These are phyloP conservation scores for Acipenser oxyrinchus DNA, from an alignment of 2,797 vertebrate genomes.

Conservation along the genomic window DNA sequence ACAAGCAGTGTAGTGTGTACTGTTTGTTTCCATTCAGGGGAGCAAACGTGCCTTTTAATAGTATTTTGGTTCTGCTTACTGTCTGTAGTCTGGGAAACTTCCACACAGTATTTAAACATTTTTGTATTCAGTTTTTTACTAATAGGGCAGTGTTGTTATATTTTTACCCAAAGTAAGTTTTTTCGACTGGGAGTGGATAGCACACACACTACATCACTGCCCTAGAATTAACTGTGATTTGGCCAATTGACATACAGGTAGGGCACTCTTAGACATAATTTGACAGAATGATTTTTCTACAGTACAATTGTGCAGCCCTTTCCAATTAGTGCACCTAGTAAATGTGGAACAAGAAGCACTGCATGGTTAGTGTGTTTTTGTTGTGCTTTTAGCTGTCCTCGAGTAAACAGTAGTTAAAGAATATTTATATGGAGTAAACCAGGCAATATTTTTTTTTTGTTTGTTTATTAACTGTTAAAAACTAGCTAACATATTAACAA, in stretches of 20 bases:
- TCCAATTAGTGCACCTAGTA: slow-evolving; percentile 46
- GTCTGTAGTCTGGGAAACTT: slow-evolving; percentile 11
- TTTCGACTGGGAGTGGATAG: neutral
- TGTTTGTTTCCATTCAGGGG: neutral
- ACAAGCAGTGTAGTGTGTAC: neutral
- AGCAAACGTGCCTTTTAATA: slow-evolving; percentile 17
- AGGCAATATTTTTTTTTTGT: too few relatives aligned
- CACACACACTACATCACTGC: neutral
- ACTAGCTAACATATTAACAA: too few relatives aligned
- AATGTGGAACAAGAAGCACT: slow-evolving; percentile 36
- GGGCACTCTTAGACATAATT: slow-evolving; percentile 20
- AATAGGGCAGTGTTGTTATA: slow-evolving; percentile 10
- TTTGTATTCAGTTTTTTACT: neutral
- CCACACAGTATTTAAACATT: slow-evolving; percentile 25
- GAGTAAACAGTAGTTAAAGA: too few relatives aligned
- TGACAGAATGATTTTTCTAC: slow-evolving; percentile 48
- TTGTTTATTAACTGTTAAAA: too few relatives aligned
- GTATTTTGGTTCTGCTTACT: slow-evolving; percentile 22
- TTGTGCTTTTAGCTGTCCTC: too few relatives aligned
- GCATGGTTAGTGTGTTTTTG: slow-evolving; percentile 20
- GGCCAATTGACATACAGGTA: neutral
- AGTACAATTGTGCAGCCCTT: slow-evolving; percentile 57
- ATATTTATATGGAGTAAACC: too few relatives aligned
- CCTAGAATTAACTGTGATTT: neutral
- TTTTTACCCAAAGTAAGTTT: neutral